Evolutionary conservation across 2,888 invertebrate species (phyloP), one percentile per base, ranked within the genome.

Genomic region (Elegia similella): DNA sequence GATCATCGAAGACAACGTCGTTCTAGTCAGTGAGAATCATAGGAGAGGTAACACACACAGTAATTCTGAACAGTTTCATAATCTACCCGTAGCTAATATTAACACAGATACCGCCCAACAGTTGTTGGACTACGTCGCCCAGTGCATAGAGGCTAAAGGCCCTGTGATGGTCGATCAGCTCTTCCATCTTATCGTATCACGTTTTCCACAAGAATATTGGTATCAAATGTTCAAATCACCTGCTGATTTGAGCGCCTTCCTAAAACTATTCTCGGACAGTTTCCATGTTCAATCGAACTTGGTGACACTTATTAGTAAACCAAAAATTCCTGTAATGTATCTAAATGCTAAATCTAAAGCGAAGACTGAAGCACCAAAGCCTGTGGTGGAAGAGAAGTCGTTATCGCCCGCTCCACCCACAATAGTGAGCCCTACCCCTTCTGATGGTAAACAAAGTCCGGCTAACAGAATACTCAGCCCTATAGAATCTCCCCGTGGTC

Each of bases 281-380:
- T 98, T 98, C 87, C 96, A 97, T 81, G 97, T 98, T 62, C 98
- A 98, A 80, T 94, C 97, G 56, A 98, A 98, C 92, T 93, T 98
- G 84, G 97, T 98, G 72, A 96, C 96, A 58, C 87, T 97, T 66
- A 93, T 97, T 70, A 95, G 95, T 78, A 94, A 95, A 78, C 95
- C 95, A 77, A 95, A 95, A 92, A 92, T 95, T 71, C 94, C 93
- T 68, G 93, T 91, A 62, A 87, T 91, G 86, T 92, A 91, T 86
- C 80, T 92, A 61, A 91, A 92, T 78, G 81, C 92, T 66, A 90
- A 90, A 80, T 71, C 86, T 64, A 90, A 89, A 85, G 73, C 71
- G 63, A 90, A 89, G 89, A 88, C 88, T 88, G 90, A 90, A 66
- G 71, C 80, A 86, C 90, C 89, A 88, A 90, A 90, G 88, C 86